Evolutionary conservation across 2,888 invertebrate genomes (phyloP).

Genomic region (Meteorus colon): DNA sequence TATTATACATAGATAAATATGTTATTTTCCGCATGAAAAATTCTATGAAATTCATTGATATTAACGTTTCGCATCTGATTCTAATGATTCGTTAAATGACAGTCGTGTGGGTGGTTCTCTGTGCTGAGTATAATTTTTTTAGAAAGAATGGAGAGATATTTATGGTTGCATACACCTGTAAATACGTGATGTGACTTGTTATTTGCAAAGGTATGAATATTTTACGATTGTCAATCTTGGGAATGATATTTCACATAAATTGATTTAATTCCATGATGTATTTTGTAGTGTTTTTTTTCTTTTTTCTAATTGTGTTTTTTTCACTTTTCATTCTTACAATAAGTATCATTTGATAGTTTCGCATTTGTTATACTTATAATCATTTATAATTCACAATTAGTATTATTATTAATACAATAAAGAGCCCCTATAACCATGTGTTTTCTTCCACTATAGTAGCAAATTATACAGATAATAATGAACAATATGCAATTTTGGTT

Average conservation of each 20-base stretch:
- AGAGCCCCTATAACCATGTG: conserved; percentile 5
- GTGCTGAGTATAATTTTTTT: too few relatives aligned
- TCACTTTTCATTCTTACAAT: neutral
- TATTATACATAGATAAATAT: too few relatives aligned
- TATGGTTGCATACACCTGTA: too few relatives aligned
- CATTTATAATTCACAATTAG: neutral
- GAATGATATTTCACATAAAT: neutral
- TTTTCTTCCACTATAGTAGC: neutral
- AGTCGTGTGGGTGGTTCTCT: too few relatives aligned
- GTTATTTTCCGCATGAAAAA: too few relatives aligned
- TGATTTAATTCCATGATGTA: neutral
- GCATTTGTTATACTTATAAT: neutral
- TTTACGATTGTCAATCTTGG: neutral
- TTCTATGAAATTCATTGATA: too few relatives aligned
- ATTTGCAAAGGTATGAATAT: neutral
- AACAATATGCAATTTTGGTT: neutral
- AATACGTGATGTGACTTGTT: too few relatives aligned
- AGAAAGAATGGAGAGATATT: too few relatives aligned
- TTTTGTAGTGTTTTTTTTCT: neutral
- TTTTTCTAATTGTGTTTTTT: neutral
- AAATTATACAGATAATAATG: conserved; percentile 8
- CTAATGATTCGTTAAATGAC: too few relatives aligned
- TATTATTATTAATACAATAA: neutral
- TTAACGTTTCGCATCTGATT: too few relatives aligned
- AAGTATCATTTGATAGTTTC: neutral